phyloP scores from a whole-genome alignment of 2,888 invertebrate genomes.

The Drosophila quasianomalipes region DNA sequence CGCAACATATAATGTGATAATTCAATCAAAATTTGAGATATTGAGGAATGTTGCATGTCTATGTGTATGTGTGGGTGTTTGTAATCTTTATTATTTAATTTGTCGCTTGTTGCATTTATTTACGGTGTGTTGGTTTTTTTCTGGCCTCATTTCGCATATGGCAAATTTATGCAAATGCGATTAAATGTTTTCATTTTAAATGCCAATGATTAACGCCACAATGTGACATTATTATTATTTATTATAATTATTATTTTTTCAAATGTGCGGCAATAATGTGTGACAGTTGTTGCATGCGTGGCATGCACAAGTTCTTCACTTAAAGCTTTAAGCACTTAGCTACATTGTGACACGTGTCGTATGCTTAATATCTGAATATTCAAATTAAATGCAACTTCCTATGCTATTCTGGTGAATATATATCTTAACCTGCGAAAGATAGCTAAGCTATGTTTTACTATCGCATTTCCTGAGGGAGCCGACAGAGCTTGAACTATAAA shows the following conservation, averaged over 20 bases:
- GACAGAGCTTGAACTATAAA: not conserved
- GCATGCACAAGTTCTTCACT: not conserved
- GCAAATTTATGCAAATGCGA: slow-evolving; percentile 75
- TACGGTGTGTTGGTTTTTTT: slow-evolving; percentile 13
- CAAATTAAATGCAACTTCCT: slow-evolving; percentile 20
- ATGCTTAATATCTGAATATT: slow-evolving; percentile 48
- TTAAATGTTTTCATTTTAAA: slow-evolving; percentile 73
- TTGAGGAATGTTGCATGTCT: not conserved
- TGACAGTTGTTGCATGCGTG: slow-evolving; percentile 30
- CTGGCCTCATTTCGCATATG: slow-evolving; percentile 26
- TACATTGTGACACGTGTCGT: slow-evolving; percentile 36
- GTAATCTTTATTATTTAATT: slow-evolving; percentile 75
- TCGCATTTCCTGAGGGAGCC: slow-evolving; percentile 16
- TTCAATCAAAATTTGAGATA: slow-evolving; percentile 69
- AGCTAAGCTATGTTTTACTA: not conserved
- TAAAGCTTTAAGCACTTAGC: slow-evolving; percentile 15
- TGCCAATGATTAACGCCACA: slow-evolving; percentile 55
- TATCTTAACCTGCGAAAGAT: not conserved
- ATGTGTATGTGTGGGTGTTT: slow-evolving; percentile 18
- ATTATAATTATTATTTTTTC: slow-evolving; percentile 20
- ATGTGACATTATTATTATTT: slow-evolving; percentile 56
- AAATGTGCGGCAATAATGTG: slow-evolving; percentile 14
- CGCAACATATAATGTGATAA: slow-evolving; percentile 59
- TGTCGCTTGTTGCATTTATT: slow-evolving; percentile 56
- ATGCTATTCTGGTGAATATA: not conserved